A percentile compares a stretch with the other conserved stretches of the same genome.
phyloP scores from a whole-genome alignment of 37 sponge, comb jelly and placozoan species.

The Mnemiopsis leidyi region DNA sequence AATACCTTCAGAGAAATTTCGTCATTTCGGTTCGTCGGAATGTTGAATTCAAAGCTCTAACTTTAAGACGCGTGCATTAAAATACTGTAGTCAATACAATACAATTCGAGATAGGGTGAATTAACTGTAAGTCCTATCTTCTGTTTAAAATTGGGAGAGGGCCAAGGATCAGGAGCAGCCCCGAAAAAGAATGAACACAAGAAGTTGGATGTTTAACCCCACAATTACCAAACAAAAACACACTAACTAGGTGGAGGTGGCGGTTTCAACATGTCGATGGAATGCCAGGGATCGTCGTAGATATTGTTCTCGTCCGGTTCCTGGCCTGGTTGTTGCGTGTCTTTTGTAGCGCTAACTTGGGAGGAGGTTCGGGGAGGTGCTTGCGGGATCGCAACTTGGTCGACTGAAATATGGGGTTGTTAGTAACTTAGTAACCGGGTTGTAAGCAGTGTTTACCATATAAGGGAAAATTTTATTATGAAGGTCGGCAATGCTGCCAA shows the following conservation, averaged over 20 bases:
- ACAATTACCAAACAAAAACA: neutral
- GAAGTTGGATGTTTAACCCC: neutral
- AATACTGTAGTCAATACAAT: too few species aligned
- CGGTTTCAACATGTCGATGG: neutral
- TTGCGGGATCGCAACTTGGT: slow-evolving; percentile 38
- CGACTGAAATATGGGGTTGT: slow-evolving; percentile 8
- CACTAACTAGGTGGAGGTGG: slow-evolving; percentile 27
- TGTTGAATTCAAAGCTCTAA: too few species aligned
- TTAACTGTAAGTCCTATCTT: too few species aligned
- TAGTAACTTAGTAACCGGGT: too few species aligned
- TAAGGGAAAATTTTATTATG: too few species aligned
- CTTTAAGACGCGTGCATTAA: too few species aligned
- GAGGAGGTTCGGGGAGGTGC: slow-evolving; percentile 54
- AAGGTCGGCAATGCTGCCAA: too few species aligned
- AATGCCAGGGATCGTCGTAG: slow-evolving; percentile 63
- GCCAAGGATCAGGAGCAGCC: too few species aligned
- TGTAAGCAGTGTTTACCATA: too few species aligned
- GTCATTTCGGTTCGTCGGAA: neutral
- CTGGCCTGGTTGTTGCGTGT: neutral
- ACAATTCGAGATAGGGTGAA: too few species aligned
- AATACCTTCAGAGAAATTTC: neutral
- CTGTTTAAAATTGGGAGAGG: too few species aligned
- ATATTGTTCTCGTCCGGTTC: neutral
- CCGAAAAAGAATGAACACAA: too few species aligned
- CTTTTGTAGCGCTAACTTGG: slow-evolving; percentile 17